Evolutionary conservation across 2,113 vertebrate species (phyloP).

Genomic region (Stigmatopora argus): DNA sequence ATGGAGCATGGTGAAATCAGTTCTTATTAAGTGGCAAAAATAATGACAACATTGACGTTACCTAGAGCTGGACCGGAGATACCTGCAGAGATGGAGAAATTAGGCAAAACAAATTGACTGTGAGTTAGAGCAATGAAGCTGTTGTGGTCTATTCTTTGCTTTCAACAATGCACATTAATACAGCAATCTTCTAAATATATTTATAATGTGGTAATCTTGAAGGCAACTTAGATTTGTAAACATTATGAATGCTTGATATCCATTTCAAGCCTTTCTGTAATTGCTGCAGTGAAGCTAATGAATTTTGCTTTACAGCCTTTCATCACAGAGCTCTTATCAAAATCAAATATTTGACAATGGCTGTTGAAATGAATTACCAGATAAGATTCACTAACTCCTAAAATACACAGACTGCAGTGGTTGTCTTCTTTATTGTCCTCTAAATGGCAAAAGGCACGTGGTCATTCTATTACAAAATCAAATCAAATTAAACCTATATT

Average conservation of each 20-base stretch:
- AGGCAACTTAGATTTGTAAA: not conserved
- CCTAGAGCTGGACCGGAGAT: too few relatives aligned
- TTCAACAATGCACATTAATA: not conserved
- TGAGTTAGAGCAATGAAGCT: too few relatives aligned
- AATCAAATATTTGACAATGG: conserved; percentile 59
- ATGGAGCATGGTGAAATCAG: too few relatives aligned
- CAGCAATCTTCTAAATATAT: not conserved
- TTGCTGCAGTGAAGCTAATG: conserved; percentile 18
- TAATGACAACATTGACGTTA: too few relatives aligned
- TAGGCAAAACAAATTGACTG: too few relatives aligned
- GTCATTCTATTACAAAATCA: not conserved
- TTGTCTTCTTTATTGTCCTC: conserved; percentile 12
- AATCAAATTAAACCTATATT: not conserved
- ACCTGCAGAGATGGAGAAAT: too few relatives aligned
- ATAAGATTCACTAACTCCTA: conserved; percentile 26
- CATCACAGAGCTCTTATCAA: conserved; percentile 54
- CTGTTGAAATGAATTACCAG: conserved; percentile 40
- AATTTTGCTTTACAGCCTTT: conserved; percentile 17
- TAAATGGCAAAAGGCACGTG: not conserved
- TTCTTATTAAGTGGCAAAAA: too few relatives aligned
- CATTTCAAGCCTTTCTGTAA: conserved; percentile 6
- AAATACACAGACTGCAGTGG: conserved; percentile 10
- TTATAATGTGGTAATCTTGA: conserved; percentile 6
- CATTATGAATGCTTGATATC: conserved; percentile 1
- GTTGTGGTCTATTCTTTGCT: not conserved